A percentile compares a stretch with the other conserved stretches of the same genome.
These are phyloP conservation scores for Hypolimnas misippus DNA, from an alignment of 2,888 invertebrate species.

Conservation along the genomic window DNA sequence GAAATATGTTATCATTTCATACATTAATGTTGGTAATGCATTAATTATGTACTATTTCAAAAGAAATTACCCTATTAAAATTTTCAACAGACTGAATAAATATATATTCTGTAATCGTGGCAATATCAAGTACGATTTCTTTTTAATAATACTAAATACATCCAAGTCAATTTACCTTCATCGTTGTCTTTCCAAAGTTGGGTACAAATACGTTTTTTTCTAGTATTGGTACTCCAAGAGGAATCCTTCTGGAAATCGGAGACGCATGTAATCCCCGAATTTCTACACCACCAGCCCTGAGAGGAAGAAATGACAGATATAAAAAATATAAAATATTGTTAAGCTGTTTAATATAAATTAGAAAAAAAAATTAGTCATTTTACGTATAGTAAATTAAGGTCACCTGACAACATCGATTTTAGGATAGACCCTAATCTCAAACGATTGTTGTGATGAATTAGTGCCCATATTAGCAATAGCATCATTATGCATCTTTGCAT, in stretches of 20 bases:
- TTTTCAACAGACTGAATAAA: no score
- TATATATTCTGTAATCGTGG: no score
- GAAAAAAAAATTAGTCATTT: no score
- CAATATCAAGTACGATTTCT: neutral
- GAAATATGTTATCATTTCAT: neutral
- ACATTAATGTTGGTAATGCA: neutral
- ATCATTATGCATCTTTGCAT: slow-evolving; percentile 85
- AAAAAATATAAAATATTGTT: no score
- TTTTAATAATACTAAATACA: no score
- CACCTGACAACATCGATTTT: slow-evolving; percentile 80
- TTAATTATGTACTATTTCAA: neutral
- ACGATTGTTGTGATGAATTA: slow-evolving; percentile 69
- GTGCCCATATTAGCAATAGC: slow-evolving; percentile 76
- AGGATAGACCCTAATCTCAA: slow-evolving; percentile 75
- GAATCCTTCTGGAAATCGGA: slow-evolving; percentile 87
- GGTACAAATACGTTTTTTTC: slow-evolving; percentile 90
- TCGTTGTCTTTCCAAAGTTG: slow-evolving; percentile 75
- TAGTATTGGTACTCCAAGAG: slow-evolving; percentile 89
- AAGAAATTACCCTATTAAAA: no score
- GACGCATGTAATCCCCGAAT: slow-evolving; percentile 90
- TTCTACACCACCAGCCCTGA: slow-evolving; percentile 89
- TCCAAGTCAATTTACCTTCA: slow-evolving; percentile 71
- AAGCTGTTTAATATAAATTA: no score
- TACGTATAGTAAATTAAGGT: slow-evolving; percentile 5
- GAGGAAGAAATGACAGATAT: no score